phyloP scores from a whole-genome alignment of 2,113 vertebrate species.

The Nothobranchius kuhntae region DNA sequence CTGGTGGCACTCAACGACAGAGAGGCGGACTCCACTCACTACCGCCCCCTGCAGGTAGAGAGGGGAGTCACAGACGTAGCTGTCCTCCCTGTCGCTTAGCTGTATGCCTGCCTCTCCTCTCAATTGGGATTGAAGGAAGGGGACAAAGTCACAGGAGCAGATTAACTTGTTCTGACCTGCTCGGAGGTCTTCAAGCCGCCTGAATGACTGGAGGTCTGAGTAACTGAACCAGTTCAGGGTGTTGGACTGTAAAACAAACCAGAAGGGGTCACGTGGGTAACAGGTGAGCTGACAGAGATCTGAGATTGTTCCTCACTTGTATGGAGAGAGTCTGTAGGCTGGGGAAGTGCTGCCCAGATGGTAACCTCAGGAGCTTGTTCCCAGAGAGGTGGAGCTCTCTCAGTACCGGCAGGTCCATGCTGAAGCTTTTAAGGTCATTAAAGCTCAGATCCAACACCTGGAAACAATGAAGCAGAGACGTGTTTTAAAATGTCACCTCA shows the following conservation, averaged over 20 bases:
- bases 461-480: accelerated
- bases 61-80: slow-evolving; percentile 86
- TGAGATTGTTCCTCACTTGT: slow-evolving; percentile 33
- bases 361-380: slow-evolving; percentile 84
- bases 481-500: neutral
- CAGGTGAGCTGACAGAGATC: neutral
- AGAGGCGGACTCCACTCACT: slow-evolving; percentile 63
- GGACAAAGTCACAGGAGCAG: slow-evolving; percentile 87
- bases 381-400: slow-evolving; percentile 84
- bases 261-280: neutral
- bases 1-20: slow-evolving; percentile 79
- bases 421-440: slow-evolving; percentile 81
- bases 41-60: slow-evolving; percentile 67
- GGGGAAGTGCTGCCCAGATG: slow-evolving; percentile 67
- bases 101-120: slow-evolving; percentile 4
- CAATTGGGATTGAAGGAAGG: slow-evolving; percentile 64
- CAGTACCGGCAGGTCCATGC: slow-evolving; percentile 72
- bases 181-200: slow-evolving; percentile 75
- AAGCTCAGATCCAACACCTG: slow-evolving; percentile 86
- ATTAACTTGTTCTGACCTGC: slow-evolving; percentile 84
- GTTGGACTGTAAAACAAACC: slow-evolving; percentile 71
- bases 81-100: slow-evolving; percentile 70
- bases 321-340: slow-evolving; percentile 77
- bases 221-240: slow-evolving; percentile 76
- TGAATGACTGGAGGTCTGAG: slow-evolving; percentile 74